These are phyloP conservation scores for Pogonophryne albipinna DNA, from an alignment of 2,797 vertebrate genomes.

Conservation along the genomic window DNA sequence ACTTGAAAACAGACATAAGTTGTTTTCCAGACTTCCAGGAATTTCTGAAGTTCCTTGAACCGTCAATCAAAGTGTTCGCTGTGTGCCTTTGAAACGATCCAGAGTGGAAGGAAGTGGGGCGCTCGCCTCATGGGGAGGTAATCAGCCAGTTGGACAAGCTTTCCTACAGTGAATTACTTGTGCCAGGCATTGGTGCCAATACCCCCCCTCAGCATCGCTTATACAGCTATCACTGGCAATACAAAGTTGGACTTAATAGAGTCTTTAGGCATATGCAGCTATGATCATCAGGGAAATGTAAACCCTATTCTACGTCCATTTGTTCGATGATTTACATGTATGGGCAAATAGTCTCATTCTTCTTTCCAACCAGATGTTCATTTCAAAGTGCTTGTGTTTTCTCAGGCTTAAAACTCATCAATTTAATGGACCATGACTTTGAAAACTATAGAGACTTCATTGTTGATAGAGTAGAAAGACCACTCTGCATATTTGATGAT, in stretches of 20 bases:
- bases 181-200: conserved; percentile 27
- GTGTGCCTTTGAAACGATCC: conserved; percentile 40
- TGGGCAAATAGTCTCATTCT: conserved; percentile 19
- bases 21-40: conserved; percentile 61
- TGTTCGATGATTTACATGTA: conserved; percentile 27
- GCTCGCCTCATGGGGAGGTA: conserved; percentile 43
- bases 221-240: conserved; percentile 17
- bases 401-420: conserved; percentile 2
- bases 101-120: conserved; percentile 42
- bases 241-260: conserved; percentile 15
- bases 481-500: background rate
- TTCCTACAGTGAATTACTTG: conserved; percentile 21
- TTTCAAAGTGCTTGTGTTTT: conserved; percentile 14
- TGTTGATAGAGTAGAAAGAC: conserved; percentile 13
- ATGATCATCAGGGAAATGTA: conserved; percentile 1
- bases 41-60: conserved; percentile 54
- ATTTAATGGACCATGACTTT: conserved; percentile 2
- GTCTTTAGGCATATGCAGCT: background rate
- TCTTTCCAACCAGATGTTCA: conserved; percentile 35
- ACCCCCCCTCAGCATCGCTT: conserved; percentile 10
- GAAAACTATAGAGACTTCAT: conserved; percentile 13
- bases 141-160: conserved; percentile 41
- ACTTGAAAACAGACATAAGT: conserved; percentile 27
- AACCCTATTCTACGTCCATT: background rate
- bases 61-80: conserved; percentile 43